These are phyloP conservation scores for Hecatera dysodea DNA, from an alignment of 2,888 invertebrate species.

Conservation along the genomic window DNA sequence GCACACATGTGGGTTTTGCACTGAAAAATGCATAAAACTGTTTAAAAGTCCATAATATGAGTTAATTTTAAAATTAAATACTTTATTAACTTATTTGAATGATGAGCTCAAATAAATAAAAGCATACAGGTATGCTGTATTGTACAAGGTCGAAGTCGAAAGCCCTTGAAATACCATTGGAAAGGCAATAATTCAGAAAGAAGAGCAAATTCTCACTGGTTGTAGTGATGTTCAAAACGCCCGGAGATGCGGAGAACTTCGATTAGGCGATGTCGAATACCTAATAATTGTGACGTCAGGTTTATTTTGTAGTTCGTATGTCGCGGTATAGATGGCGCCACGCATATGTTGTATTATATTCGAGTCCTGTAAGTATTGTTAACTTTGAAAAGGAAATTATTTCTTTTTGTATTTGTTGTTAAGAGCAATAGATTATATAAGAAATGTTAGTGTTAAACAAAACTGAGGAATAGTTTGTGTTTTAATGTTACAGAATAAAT, in stretches of 20 bases:
- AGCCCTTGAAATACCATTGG: background rate
- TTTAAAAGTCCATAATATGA: background rate
- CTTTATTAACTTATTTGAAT: background rate
- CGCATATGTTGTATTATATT: background rate
- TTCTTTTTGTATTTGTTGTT: slow-evolving; percentile 2
- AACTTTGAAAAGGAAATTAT: background rate
- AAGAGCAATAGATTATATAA: background rate
- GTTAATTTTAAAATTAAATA: background rate
- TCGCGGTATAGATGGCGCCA: background rate
- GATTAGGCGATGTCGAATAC: background rate
- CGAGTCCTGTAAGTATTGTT: background rate
- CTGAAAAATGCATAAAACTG: background rate
- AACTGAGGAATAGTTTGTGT: background rate
- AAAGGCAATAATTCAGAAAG: too few species aligned
- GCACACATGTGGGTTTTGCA: background rate
- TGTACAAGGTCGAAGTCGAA: background rate
- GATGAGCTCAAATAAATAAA: background rate
- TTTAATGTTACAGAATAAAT: slow-evolving; percentile 9
- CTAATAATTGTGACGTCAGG: too few species aligned
- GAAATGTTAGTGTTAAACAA: background rate
- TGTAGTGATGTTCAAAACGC: too few species aligned
- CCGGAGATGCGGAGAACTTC: background rate
- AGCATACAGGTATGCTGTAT: background rate
- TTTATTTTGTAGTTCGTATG: background rate
- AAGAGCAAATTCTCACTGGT: too few species aligned